A percentile compares a stretch with the other conserved stretches of the same genome.
Evolutionary conservation across 2,113 vertebrate species (phyloP).

Genomic region (Catagonus wagneri): DNA sequence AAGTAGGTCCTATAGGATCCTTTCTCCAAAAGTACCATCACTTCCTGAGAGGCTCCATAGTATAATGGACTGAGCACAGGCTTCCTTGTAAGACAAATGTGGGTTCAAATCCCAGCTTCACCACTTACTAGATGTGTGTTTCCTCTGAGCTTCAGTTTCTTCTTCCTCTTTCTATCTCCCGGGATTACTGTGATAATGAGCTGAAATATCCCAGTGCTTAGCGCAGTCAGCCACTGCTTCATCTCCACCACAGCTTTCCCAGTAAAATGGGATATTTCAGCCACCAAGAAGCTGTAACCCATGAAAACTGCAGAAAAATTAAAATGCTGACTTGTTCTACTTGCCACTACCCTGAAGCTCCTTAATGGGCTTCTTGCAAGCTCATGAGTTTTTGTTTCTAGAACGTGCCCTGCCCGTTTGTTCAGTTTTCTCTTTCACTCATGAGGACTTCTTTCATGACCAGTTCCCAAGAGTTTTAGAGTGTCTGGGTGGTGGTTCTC

Average conservation of each 20-base stretch:
- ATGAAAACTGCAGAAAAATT: conserved; percentile 23
- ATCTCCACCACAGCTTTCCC: conserved; percentile 28
- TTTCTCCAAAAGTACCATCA: not conserved
- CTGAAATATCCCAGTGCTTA: conserved; percentile 39
- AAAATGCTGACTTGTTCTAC: not conserved
- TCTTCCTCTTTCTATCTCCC: conserved; percentile 60
- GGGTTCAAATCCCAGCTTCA: conserved; percentile 39
- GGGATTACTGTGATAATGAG: conserved; percentile 46
- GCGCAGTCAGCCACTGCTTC: conserved; percentile 1
- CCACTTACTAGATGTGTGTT: not conserved
- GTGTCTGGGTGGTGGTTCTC: not conserved
- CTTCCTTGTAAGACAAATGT: conserved; percentile 37
- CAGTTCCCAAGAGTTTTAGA: not conserved
- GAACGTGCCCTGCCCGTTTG: not conserved
- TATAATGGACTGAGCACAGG: not conserved
- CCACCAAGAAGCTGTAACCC: not conserved
- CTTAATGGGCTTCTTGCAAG: not conserved
- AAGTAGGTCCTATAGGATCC: not conserved
- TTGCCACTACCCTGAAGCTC: conserved; percentile 3
- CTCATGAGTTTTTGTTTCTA: conserved; percentile 44
- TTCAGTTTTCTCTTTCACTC: conserved; percentile 4
- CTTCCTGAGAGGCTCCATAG: not conserved
- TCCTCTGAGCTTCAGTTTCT: conserved; percentile 29
- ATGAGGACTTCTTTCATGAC: not conserved
- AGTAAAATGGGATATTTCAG: conserved; percentile 30